Conservation (phyloP, 2,888 invertebrate genomes). For the Cataglyphis rosenhaueri region DNA sequence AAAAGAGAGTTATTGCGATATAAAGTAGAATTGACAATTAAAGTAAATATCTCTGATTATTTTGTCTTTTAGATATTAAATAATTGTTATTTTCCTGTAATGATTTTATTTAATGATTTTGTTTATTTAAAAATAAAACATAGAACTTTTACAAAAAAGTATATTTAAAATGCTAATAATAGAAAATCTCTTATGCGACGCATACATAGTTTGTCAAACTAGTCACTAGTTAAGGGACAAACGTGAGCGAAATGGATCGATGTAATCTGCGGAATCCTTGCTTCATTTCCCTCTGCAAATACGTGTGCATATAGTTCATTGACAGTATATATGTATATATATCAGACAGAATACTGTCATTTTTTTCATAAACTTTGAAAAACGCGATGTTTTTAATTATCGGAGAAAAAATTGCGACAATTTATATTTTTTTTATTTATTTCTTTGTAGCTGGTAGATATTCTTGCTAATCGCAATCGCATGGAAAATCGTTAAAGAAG, state of each 20-base stretch:
- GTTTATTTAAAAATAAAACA: not conserved
- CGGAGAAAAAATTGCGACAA: not conserved
- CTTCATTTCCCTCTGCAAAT: not conserved
- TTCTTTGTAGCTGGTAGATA: not conserved
- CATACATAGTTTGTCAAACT: not conserved
- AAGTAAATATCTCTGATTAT: not conserved
- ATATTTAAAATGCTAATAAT: not conserved
- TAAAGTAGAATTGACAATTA: constrained; percentile 1
- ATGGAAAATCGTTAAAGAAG: not conserved
- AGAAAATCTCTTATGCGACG: not conserved
- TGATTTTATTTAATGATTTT: not conserved
- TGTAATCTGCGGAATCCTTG: constrained; percentile 9
- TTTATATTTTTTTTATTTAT: constrained; percentile 21
- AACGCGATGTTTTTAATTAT: constrained; percentile 26
- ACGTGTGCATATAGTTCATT: not conserved
- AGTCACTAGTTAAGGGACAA: constrained; percentile 3
- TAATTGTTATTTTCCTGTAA: not conserved
- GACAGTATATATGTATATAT: not conserved
- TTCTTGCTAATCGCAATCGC: not conserved
- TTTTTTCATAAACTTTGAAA: not conserved
- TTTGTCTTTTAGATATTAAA: not conserved
- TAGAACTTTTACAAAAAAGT: not conserved
- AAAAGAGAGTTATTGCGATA: not conserved
- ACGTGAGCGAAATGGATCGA: constrained; percentile 2
- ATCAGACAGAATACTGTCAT: not conserved